Conservation (phyloP, 2,113 vertebrate genomes). For the Columba livia region DNA sequence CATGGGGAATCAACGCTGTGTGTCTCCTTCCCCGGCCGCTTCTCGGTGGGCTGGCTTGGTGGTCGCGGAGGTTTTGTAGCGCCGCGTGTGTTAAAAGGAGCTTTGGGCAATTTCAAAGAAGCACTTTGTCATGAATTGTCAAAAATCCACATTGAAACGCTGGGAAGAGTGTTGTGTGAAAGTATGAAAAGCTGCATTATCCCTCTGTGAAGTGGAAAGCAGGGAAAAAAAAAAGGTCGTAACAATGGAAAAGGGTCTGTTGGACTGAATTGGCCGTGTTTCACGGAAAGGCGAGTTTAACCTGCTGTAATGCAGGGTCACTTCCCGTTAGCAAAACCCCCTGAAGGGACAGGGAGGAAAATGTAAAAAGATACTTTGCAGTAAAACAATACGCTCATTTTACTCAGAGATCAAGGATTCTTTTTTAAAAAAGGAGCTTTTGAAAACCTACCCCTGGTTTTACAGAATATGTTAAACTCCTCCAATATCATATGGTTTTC, state of each 20-base stretch:
- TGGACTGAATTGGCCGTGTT: conserved; percentile 5
- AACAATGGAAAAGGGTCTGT: not conserved
- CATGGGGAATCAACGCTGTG: not conserved
- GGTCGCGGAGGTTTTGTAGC: not conserved
- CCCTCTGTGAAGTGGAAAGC: not conserved
- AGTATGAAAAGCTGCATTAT: conserved; percentile 47
- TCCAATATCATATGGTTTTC: conserved; percentile 10
- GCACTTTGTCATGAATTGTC: not conserved
- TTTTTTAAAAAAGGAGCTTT: not conserved
- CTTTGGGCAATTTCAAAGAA: not conserved
- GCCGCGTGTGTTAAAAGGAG: not conserved
- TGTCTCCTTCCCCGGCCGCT: not conserved
- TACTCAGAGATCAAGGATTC: conserved; percentile 19
- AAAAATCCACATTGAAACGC: not conserved
- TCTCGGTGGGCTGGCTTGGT: not conserved
- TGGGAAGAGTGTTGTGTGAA: not conserved
- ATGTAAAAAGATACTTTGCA: conserved; percentile 52
- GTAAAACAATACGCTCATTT: conserved; percentile 61
- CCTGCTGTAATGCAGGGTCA: conserved; percentile 48
- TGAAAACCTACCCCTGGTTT: conserved; percentile 9
- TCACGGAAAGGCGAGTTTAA: conserved; percentile 46
- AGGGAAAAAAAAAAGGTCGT: not conserved
- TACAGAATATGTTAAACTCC: conserved; percentile 3
- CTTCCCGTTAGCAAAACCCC: conserved; percentile 63
- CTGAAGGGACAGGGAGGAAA: conserved; percentile 32